Evolutionary conservation across 2,888 invertebrate species (phyloP), one percentile per base, ranked within the genome.

Genomic region (Lydus trimaculatus): DNA sequence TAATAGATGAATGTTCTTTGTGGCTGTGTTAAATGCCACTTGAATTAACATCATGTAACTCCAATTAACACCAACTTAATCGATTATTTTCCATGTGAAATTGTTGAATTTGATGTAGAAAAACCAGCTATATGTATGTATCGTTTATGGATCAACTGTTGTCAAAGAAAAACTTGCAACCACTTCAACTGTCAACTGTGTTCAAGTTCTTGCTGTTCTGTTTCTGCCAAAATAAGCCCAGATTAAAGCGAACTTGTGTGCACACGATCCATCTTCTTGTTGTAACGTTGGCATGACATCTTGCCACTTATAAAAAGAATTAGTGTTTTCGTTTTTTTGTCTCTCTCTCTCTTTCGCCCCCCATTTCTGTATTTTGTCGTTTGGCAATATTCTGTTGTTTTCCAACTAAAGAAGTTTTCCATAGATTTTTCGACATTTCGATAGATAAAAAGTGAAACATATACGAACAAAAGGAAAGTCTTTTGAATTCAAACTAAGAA

Each of bases 161-260:
- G 72, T 72, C 75, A 70, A 63, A 68, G 72, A 75, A 75, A 74
- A 73, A 75, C 65, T 74, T 70, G 70, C 69, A 75, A 72, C 71
- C 69, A 72, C 73, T 74, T 70, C 72, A 73, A 69, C 68, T 70
- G 71, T 67, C 73, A 73, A 70, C 67, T 67, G 66, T 71, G 72
- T 62, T 73, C 63, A 58, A 71, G 63, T 73, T 70, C 69, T 69
- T 70, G 72, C 69, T 67, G 67, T 74, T 67, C 69, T 63, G 63
- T 69, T 67, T 70, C 60, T n/a, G n/a, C n/a, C 56, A 68, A 74
- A 74, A 73, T 74, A 75, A 74, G 69, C 66, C 66, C 73, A 72
- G 72, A 76, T 76, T 76, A 76, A 75, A 75, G 75, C 65, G 66
- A 75, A 75, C 3, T 20, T 71, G 71, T 74, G 72, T 17, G 71